Base-by-base conservation (phyloP, 2,113 vertebrate species). In the Opisthocomus hoazin region DNA sequence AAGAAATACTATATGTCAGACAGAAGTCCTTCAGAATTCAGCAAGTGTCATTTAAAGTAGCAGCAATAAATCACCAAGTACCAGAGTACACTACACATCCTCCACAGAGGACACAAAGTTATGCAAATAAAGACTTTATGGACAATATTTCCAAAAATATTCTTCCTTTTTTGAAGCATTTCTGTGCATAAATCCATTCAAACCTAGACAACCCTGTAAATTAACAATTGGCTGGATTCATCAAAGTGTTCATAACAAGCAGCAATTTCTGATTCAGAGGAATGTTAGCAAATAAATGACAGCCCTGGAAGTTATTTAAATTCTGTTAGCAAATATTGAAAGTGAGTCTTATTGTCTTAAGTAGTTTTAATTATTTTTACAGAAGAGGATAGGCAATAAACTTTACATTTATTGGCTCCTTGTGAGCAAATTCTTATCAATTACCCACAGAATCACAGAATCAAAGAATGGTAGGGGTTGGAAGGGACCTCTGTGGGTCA, bases 11-110 rank as follows among this genome's bases (percentile, higher is more conserved):
- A 3, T 61, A 37, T 69, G 41, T 68, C 63, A 91, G 91, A 71
- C 0, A 2, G n/a, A 96, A 78, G 79, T 94, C 73, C 77, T 88
- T 92, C 73, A 93, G 95, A 90, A 92, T 87, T 65, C 77, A 92
- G 51, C 11, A 58, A 93, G 39, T 60, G 64, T 84, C 34, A 60
- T 66, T 96, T 89, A 89, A 93, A 92, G 58, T 54, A 89, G 48
- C 60, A 94, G 34, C 46, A 87, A 87, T 78, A 80, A 90, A 92
- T 79, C 83, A 76, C 43, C 0, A 2, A 81, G 58, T 71, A 76
- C 39, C 32, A 87, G 70, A 34, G 16, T 53, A 74, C 29, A 56
- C 21, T 64, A 29, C 11, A 37, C 22, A 15, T 71, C 17, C 39
- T 29, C 34, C 8, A 19, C 0, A 78, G 29, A 84, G 30, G 21